A percentile compares a stretch with the other conserved stretches of the same genome.
Evolutionary conservation across 2,797 vertebrate genomes (phyloP).

Genomic region (Aulostomus chinensis): DNA sequence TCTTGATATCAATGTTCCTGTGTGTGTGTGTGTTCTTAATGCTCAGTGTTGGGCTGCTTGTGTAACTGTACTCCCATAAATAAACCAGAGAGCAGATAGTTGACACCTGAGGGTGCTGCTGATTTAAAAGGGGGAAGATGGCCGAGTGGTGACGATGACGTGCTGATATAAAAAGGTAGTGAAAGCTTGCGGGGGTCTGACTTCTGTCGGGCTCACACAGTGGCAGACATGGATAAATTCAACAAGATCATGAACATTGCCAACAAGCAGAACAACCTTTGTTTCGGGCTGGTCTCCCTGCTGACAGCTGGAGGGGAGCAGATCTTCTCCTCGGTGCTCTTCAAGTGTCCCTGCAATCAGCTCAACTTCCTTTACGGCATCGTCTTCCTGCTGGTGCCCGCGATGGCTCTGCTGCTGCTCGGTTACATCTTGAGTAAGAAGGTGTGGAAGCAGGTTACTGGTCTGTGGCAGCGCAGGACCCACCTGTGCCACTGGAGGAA

Average conservation of each 20-base stretch:
- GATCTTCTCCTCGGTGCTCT: constrained; percentile 76
- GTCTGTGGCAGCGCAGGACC: constrained; percentile 46
- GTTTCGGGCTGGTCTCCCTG: constrained; percentile 72
- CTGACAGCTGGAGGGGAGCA: constrained; percentile 76
- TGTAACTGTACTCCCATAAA: no score
- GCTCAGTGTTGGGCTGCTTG: no score
- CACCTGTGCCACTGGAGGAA: constrained; percentile 20
- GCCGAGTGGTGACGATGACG: neutral
- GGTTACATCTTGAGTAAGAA: constrained; percentile 66
- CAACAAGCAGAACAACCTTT: constrained; percentile 48
- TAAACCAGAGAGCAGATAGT: no score
- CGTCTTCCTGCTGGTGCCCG: constrained; percentile 82
- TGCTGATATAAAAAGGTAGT: neutral
- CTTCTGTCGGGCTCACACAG: neutral
- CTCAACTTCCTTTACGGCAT: constrained; percentile 75
- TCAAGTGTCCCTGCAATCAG: constrained; percentile 82
- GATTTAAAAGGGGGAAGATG: no score
- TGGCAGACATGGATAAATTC: constrained; percentile 74
- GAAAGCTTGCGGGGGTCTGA: constrained; percentile 25
- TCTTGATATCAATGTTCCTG: no score
- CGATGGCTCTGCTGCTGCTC: constrained; percentile 77
- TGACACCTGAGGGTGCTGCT: no score
- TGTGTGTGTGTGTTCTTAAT: no score
- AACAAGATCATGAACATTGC: constrained; percentile 37
- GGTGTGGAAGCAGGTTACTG: constrained; percentile 74